Percentiles rank a stretch among this genome's conserved stretches.
Evolutionary conservation across 2,888 invertebrate genomes (phyloP).

Genomic region (Reticulitermes lucifugus): DNA sequence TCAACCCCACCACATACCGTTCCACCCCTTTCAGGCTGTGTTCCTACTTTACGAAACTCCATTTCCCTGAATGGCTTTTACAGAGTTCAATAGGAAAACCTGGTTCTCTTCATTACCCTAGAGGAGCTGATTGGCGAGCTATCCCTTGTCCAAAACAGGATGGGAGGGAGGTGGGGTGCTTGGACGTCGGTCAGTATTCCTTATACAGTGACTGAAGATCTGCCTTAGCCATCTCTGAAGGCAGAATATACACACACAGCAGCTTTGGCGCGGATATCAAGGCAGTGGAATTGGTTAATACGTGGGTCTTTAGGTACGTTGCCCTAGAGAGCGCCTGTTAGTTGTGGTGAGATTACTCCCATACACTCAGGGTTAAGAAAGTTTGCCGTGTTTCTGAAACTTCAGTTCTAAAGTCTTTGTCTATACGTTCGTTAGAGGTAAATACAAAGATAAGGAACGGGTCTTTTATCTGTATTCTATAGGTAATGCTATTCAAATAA

Average conservation of each 20-base stretch:
- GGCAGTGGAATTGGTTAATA: constrained; percentile 35
- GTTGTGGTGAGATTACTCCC: constrained; percentile 33
- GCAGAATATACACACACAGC: neutral
- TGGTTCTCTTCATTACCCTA: constrained; percentile 42
- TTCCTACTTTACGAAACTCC: constrained; percentile 31
- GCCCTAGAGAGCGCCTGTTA: neutral
- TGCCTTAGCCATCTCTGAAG: constrained; percentile 21
- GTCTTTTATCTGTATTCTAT: neutral
- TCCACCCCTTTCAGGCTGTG: neutral
- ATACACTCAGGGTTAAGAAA: neutral
- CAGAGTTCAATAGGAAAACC: constrained; percentile 43
- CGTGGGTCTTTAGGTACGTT: constrained; percentile 19
- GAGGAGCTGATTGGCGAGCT: constrained; percentile 43
- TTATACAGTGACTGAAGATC: constrained; percentile 16
- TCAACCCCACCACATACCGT: too few relatives aligned
- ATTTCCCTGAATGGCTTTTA: constrained; percentile 39
- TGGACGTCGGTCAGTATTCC: constrained; percentile 26
- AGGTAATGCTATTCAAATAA: neutral
- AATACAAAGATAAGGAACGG: constrained; percentile 2
- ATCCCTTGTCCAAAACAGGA: constrained; percentile 34
- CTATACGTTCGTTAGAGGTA: neutral
- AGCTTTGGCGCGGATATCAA: constrained; percentile 10
- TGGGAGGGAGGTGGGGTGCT: neutral
- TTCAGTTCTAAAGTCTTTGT: constrained; percentile 18
- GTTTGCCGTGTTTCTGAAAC: constrained; percentile 25